Percentiles rank a stretch among this genome's conserved stretches.
These are phyloP conservation scores for Momotus momota DNA, from an alignment of 2,797 vertebrate species.

Conservation along the genomic window DNA sequence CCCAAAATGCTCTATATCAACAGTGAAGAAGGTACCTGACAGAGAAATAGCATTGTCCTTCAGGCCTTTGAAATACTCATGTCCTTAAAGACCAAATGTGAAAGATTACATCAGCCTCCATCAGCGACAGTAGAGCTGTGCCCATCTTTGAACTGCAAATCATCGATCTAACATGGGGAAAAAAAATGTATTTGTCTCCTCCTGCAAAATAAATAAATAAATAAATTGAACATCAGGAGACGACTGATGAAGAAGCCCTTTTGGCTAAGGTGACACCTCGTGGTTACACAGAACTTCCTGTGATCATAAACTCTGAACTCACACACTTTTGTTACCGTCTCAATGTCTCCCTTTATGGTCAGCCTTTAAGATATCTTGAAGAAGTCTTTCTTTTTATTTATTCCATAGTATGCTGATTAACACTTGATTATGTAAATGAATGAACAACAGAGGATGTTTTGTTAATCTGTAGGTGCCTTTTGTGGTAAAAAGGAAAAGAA, in stretches of 20 bases:
- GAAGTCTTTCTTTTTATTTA: not conserved
- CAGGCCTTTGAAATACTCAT: not conserved
- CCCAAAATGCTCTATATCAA: not conserved
- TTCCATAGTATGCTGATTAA: not conserved
- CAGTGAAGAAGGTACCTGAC: not conserved
- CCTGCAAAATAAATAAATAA: not conserved
- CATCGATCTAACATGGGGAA: fast-evolving
- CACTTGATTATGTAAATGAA: not conserved
- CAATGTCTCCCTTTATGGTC: not conserved
- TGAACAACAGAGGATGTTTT: not conserved
- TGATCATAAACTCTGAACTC: not conserved
- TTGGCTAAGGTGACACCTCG: not conserved
- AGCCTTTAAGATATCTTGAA: not conserved
- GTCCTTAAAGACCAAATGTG: not conserved
- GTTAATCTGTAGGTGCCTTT: not conserved
- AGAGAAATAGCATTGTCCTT: not conserved
- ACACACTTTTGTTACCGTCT: not conserved
- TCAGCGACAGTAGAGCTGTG: not conserved
- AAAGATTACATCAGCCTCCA: not conserved
- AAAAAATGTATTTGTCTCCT: not conserved
- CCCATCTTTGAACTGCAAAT: not conserved
- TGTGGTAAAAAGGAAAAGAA: not conserved
- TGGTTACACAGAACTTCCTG: not conserved
- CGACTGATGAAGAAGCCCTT: not conserved
- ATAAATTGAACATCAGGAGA: not conserved